phyloP scores from a whole-genome alignment of 2,797 vertebrate genomes.

The Peromyscus attwateri region DNA sequence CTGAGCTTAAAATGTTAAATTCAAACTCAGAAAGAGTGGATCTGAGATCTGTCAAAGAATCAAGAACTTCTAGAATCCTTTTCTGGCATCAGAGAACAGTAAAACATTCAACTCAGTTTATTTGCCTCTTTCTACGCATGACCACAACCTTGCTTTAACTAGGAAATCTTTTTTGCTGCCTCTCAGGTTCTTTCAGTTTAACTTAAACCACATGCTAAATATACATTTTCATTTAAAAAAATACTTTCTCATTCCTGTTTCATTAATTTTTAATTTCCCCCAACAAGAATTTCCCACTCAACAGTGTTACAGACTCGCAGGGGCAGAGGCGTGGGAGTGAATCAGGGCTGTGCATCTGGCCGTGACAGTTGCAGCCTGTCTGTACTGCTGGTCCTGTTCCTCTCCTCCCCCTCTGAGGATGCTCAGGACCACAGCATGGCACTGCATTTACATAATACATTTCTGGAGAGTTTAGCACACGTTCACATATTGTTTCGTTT shows the following conservation, averaged over 20 bases:
- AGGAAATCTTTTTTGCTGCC: not conserved
- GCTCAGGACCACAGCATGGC: not conserved
- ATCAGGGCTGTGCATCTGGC: not conserved
- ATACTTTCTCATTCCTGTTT: conserved; percentile 2
- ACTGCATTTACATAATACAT: not conserved
- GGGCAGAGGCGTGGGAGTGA: conserved; percentile 45
- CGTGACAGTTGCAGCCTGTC: not conserved
- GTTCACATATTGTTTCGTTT: conserved; percentile 18
- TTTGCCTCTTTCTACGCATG: conserved; percentile 20
- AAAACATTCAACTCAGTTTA: not conserved
- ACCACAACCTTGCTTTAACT: not conserved
- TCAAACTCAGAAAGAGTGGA: not conserved
- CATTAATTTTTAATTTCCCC: conserved; percentile 37
- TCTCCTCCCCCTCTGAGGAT: not conserved
- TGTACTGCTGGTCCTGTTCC: conserved; percentile 7
- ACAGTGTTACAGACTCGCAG: conserved; percentile 4
- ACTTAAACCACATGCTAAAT: not conserved
- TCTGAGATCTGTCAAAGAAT: conserved; percentile 23
- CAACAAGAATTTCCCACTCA: not conserved
- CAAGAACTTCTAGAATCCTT: not conserved
- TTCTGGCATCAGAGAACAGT: not conserved
- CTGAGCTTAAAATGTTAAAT: conserved; percentile 1
- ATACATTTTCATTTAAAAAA: conserved; percentile 63
- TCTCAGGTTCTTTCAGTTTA: conserved; percentile 44
- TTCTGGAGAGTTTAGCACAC: conserved; percentile 27